Evolutionary conservation across 1,140 invertebrate species (phyloP), one percentile per base, ranked within the genome.

Genomic region (Hylyphantes graminicola): DNA sequence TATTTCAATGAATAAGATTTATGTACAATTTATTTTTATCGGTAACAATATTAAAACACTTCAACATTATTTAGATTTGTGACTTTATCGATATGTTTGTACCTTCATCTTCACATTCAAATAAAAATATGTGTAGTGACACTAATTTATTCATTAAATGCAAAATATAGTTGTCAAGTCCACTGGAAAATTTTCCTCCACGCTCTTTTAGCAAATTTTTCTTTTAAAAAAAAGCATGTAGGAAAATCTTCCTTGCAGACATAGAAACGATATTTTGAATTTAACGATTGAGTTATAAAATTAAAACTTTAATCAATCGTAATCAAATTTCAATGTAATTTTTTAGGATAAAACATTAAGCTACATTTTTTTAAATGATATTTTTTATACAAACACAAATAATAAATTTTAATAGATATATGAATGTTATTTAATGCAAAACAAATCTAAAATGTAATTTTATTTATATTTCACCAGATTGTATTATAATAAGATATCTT

Each of bases 21-120:
- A 21, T 74, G 72, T 51, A 15, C 57, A 74, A 57, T 57, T 74
- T 57, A 53, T 57, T 10, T 55, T 51, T 74, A 74, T 70, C 54
- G 57, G 8, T 74, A 57, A 57, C 55, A 74, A 74, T 57, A 74
- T 15, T 61, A 15, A 61, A 74, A 74, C 72, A 74, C 72, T 55
- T 74, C 51, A 74, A 74, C 72, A 74, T 57, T 57, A 57, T 57
- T 57, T 57, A 72, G 51, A 54, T 21, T 74, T 53, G n/a, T 51
- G 54, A 48, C 51, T 57, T 74, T 19, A 74, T 74, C 72, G 72
- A 74, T 74, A 74, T 74, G 72, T 74, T 57, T 11, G 12, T 12
- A 21, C 59, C 57, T 74, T 74, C n/a, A 13, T 10, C 21, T 17
- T 35, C 17, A 57, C n/a, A 59, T 21, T 55, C 13, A 15, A 59